Conservation (phyloP, 2,888 invertebrate species). For the Drosophila siamana region DNA sequence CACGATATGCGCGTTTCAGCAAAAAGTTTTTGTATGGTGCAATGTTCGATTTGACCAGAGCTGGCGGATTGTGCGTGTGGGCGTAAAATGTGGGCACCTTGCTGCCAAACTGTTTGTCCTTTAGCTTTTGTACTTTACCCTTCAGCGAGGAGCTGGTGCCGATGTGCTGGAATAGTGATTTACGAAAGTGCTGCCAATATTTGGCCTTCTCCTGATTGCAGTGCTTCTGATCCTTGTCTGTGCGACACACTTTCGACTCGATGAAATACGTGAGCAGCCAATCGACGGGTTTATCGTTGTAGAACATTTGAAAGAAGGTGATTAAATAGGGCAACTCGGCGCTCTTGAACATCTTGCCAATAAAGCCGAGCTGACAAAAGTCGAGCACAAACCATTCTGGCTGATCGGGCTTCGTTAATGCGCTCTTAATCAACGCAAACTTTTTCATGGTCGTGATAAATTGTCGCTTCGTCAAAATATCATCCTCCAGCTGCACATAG, state of each 20-base stretch:
- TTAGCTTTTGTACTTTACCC: slow-evolving; percentile 98
- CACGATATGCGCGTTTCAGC: slow-evolving; percentile 92
- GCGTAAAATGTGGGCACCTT: slow-evolving; percentile 92
- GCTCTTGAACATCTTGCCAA: slow-evolving; percentile 96
- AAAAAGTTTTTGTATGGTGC: slow-evolving; percentile 92
- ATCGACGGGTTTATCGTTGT: slow-evolving; percentile 98
- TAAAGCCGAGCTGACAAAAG: slow-evolving; percentile 97
- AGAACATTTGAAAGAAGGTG: slow-evolving; percentile 97
- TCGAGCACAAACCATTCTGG: slow-evolving; percentile 95
- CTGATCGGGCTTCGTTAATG: slow-evolving; percentile 86
- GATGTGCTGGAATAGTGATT: slow-evolving; percentile 97
- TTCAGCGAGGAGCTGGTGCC: slow-evolving; percentile 97
- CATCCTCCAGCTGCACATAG: slow-evolving; percentile 97
- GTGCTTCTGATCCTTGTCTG: slow-evolving; percentile 93
- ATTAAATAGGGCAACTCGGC: slow-evolving; percentile 94
- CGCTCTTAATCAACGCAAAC: slow-evolving; percentile 92
- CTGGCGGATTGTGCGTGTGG: slow-evolving; percentile 90
- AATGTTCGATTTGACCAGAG: slow-evolving; percentile 90
- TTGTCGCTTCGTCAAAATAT: slow-evolving; percentile 94
- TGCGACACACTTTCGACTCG: slow-evolving; percentile 94
- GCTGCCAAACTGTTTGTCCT: slow-evolving; percentile 94
- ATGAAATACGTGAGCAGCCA: slow-evolving; percentile 97
- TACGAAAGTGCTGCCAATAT: slow-evolving; percentile 94
- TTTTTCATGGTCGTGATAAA: slow-evolving; percentile 94
- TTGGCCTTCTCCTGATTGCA: slow-evolving; percentile 92